Percentiles rank a stretch among this genome's conserved stretches.
phyloP scores from a whole-genome alignment of 2,113 vertebrate species.

The Cynoglossus semilaevis region DNA sequence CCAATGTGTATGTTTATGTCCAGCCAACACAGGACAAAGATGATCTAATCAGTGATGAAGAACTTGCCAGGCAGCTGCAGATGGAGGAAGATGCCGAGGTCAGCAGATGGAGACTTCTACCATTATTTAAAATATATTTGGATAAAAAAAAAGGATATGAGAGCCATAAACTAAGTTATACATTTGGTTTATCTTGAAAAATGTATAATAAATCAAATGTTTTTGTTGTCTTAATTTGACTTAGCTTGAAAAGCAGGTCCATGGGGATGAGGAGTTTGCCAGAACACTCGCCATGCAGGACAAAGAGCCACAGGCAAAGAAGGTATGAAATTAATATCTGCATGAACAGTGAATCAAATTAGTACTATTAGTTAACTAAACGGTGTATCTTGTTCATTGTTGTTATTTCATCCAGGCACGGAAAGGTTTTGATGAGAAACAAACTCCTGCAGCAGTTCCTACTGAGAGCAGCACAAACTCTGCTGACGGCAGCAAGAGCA shows the following conservation, averaged over 20 bases:
- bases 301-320: slow-evolving; percentile 83
- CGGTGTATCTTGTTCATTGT: too few species aligned
- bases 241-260: slow-evolving; percentile 89
- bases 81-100: slow-evolving; percentile 88
- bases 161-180: too few species aligned
- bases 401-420: slow-evolving; percentile 69
- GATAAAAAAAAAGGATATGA: neutral
- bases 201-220: neutral
- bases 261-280: slow-evolving; percentile 94
- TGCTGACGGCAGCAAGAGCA: slow-evolving; percentile 41
- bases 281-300: slow-evolving; percentile 91
- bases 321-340: slow-evolving; percentile 69
- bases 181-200: neutral
- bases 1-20: slow-evolving; percentile 22
- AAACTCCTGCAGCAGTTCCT: slow-evolving; percentile 29
- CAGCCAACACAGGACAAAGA: slow-evolving; percentile 76
- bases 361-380: too few species aligned
- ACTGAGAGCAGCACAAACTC: slow-evolving; percentile 57
- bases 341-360: neutral
- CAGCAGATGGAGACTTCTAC: neutral
- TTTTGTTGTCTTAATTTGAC: neutral
- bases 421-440: slow-evolving; percentile 73
- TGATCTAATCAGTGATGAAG: slow-evolving; percentile 81
- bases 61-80: slow-evolving; percentile 86
- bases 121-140: neutral